Percentiles rank a stretch among this genome's conserved stretches.
Conservation (phyloP, 2,113 vertebrate species). For the Mus pahari region DNA sequence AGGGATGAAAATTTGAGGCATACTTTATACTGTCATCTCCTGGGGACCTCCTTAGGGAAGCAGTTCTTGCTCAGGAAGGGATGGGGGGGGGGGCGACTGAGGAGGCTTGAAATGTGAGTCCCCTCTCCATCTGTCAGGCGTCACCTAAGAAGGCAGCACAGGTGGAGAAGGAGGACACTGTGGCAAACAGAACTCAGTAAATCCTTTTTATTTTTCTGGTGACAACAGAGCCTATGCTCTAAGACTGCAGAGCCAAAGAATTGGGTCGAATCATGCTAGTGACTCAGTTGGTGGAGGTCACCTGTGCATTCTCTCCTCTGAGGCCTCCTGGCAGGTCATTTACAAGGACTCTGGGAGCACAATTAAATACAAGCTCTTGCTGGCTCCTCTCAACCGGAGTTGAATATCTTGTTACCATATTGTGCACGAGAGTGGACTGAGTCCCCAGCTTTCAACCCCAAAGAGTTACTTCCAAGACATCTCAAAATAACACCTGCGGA, state of each 20-base stretch:
- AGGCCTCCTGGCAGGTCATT: background rate
- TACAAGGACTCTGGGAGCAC: background rate
- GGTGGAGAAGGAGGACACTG: conserved; percentile 42
- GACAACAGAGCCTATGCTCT: background rate
- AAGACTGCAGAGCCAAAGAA: background rate
- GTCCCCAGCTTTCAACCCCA: background rate
- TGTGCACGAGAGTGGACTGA: background rate
- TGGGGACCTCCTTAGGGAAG: conserved; percentile 17
- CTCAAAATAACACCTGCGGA: background rate
- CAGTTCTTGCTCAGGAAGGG: background rate
- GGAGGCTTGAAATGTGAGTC: conserved; percentile 65
- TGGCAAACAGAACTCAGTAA: conserved; percentile 14
- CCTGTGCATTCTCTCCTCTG: background rate
- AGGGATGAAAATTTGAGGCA: conserved; percentile 78
- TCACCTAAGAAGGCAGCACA: conserved; percentile 56
- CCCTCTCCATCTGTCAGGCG: conserved; percentile 68
- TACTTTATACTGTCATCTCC: conserved; percentile 68
- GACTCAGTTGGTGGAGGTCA: background rate
- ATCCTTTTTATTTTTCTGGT: background rate
- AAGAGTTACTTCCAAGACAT: background rate
- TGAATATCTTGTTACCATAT: background rate
- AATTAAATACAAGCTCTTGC: background rate
- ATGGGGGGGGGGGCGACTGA: background rate
- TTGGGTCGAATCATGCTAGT: background rate
- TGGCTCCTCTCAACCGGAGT: background rate